Evolutionary conservation across 2,888 invertebrate species (phyloP).

Genomic region (Mellilla xanthometata): DNA sequence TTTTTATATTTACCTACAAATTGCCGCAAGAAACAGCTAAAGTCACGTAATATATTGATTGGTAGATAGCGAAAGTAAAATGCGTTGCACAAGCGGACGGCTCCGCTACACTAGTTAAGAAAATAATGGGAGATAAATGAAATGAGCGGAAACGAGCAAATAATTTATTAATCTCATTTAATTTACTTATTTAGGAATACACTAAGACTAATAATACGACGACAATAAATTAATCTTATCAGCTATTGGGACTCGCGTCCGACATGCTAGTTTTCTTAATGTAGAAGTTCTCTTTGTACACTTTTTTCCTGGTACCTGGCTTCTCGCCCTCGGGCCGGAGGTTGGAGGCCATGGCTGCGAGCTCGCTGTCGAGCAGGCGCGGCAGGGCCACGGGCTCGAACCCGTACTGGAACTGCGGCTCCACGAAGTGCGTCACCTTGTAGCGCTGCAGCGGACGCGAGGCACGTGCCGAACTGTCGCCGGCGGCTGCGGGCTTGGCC

Average conservation of each 20-base stretch:
- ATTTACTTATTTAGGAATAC: constrained; percentile 39
- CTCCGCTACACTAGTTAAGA: constrained; percentile 15
- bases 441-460: constrained; percentile 55
- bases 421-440: constrained; percentile 63
- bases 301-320: constrained; percentile 66
- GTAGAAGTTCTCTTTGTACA: constrained; percentile 75
- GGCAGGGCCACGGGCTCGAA: constrained; percentile 70
- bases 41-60: constrained; percentile 68
- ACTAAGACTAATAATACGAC: constrained; percentile 40
- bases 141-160: constrained; percentile 16
- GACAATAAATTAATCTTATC: constrained; percentile 66
- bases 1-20: constrained; percentile 49
- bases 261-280: constrained; percentile 70
- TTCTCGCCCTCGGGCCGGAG: constrained; percentile 65
- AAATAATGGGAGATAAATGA: constrained; percentile 3
- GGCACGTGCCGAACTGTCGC: constrained; percentile 46
- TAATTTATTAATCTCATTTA: constrained; percentile 24
- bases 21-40: constrained; percentile 48
- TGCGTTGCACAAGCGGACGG: constrained; percentile 43
- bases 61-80: constrained; percentile 63
- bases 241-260: constrained; percentile 60
- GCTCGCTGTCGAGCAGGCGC: constrained; percentile 63
- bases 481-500: constrained; percentile 44
- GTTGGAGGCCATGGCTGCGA: constrained; percentile 71
- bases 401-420: constrained; percentile 76